These are phyloP conservation scores for Cyclopterus lumpus DNA, from an alignment of 2,797 vertebrate genomes.

Conservation along the genomic window DNA sequence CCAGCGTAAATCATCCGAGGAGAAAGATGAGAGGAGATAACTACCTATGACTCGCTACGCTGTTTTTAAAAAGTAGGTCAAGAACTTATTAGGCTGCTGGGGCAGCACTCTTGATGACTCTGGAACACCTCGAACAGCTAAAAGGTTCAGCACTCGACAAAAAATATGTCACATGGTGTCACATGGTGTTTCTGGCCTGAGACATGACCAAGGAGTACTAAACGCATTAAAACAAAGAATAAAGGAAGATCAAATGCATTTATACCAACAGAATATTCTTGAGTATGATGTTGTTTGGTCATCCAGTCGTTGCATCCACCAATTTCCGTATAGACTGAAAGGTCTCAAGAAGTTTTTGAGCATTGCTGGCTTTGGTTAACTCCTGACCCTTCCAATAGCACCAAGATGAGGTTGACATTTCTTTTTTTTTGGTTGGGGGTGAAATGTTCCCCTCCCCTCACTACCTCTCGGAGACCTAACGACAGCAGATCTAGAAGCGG, in stretches of 20 bases:
- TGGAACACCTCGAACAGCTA: slow-evolving; percentile 30
- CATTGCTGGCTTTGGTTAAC: neutral
- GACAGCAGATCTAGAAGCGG: slow-evolving; percentile 21
- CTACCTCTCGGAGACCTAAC: slow-evolving; percentile 15
- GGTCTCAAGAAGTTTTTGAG: neutral
- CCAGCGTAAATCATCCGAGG: slow-evolving; percentile 56
- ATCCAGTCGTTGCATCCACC: neutral
- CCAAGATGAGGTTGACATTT: neutral
- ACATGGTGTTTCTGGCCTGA: neutral
- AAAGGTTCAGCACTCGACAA: slow-evolving; percentile 23
- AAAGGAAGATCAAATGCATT: neutral
- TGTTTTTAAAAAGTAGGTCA: slow-evolving; percentile 72
- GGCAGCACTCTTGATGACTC: slow-evolving; percentile 37
- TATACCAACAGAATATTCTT: neutral
- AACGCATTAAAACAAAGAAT: neutral
- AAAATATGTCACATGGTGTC: slow-evolving; percentile 15
- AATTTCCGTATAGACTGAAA: neutral
- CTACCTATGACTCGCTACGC: slow-evolving; percentile 57
- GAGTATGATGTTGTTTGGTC: neutral
- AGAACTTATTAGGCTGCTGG: slow-evolving; percentile 49
- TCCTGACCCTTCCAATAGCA: neutral
- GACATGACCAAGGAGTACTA: neutral
- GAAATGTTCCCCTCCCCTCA: neutral
- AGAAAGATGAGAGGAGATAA: slow-evolving; percentile 67
- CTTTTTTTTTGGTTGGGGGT: neutral